Conservation (phyloP, 2,888 invertebrate genomes). For the Tipula lateralis region DNA sequence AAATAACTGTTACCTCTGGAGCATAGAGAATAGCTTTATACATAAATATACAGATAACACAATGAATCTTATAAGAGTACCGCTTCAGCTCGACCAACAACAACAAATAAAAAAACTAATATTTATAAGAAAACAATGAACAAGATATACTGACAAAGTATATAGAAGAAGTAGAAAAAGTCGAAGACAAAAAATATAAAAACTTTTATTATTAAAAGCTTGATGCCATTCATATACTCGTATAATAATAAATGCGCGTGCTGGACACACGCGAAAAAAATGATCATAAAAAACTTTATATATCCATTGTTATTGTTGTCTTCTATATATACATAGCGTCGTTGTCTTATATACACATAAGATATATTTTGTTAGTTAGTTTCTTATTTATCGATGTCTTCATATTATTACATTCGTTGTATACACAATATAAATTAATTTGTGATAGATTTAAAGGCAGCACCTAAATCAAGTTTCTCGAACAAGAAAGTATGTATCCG, state of each 20-base stretch:
- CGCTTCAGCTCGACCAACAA: neutral
- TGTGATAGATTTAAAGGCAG: neutral
- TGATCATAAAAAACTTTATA: neutral
- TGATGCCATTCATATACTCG: slow-evolving; percentile 28
- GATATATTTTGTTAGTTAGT: neutral
- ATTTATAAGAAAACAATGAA: neutral
- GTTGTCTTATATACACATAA: neutral
- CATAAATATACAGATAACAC: too few relatives aligned
- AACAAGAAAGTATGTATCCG: neutral
- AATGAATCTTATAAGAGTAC: too few relatives aligned
- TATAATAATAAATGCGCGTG: slow-evolving; percentile 29
- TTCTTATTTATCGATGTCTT: slow-evolving; percentile 9
- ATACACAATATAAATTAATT: neutral
- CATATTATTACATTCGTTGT: neutral
- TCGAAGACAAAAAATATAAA: neutral
- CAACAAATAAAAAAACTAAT: neutral
- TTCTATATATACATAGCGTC: slow-evolving; percentile 13
- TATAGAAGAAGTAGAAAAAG: neutral
- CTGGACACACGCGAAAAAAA: slow-evolving; percentile 28
- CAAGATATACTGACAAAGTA: neutral
- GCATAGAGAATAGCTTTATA: too few relatives aligned
- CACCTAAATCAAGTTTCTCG: neutral
- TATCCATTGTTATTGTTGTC: neutral
- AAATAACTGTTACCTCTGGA: too few relatives aligned
- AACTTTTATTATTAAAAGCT: slow-evolving; percentile 1